Base-by-base conservation (phyloP, 2,888 invertebrate species). In the Melieria crassipennis region DNA sequence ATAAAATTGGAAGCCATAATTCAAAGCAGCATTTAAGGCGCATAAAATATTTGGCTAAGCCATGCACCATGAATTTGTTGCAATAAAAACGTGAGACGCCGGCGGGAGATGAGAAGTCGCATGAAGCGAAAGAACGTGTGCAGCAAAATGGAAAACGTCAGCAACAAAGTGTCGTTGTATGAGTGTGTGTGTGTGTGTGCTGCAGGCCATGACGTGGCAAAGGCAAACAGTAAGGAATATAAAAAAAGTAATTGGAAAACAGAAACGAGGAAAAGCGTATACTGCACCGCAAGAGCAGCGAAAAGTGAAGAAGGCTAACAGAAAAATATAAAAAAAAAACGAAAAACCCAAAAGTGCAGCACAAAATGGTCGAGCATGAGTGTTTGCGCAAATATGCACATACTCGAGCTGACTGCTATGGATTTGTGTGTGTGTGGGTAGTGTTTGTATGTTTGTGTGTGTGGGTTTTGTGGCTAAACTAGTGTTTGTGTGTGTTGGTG, bases 11-110 rank as follows among this genome's bases (percentile, higher is more conserved):
- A 46, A 43, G 46, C 64, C 66, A 70, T 66, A 70, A 66, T 70
- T 73, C 64, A 73, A 58, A 58, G 64, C 69, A 66, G 60, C 58
- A 57, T 64, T 73, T 66, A 58, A 64, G 66, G 66, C 46, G 70
- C 58, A 66, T 57, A 70, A 73, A 73, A 70, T 64, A 73, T 69
- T 69, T 64, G 64, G 47, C 57, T 63, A 56, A 64, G 16, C 52
- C 43, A 43, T 61, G 46, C 61, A 62, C 61, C 42, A 6, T 10
- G 52, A 48, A 62, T 66, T 71, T 65, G 65, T 61, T 52, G 70
- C 60, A 55, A 61, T 55, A 45, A 63, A 64, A 67, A 62, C 11
- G n/a, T n/a, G 30, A 4, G 7, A 13, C 30, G 13, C n/a, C 5
- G 6, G 10, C 13, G 43, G 4, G 42, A 61, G 11, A 66, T 10